Percentiles rank a stretch among this genome's conserved stretches.
Evolutionary conservation across 1,140 invertebrate genomes (phyloP).

Genomic region (Glomeris maerens): DNA sequence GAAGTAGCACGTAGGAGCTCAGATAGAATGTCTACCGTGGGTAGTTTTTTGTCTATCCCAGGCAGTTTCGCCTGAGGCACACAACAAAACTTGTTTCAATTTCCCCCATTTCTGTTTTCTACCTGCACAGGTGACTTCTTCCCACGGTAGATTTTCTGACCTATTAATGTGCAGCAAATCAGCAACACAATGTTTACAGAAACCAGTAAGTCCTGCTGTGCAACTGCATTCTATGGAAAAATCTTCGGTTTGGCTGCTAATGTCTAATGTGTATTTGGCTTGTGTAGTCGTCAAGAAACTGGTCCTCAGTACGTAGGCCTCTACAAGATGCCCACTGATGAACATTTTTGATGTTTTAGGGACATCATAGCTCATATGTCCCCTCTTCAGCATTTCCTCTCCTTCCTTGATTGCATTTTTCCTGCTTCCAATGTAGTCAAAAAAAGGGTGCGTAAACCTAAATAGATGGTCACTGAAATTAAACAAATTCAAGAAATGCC

Average conservation of each 20-base stretch:
- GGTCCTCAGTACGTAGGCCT: not conserved
- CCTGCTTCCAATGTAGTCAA: not conserved
- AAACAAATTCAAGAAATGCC: no score
- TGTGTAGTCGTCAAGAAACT: not conserved
- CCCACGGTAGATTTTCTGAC: no score
- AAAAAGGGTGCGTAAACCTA: no score
- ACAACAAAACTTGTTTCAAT: no score
- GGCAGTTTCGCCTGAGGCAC: no score
- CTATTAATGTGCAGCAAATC: no score
- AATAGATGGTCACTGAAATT: no score
- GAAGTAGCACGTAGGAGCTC: no score
- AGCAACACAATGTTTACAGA: not conserved
- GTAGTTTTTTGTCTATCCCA: no score
- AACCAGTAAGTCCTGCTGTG: not conserved
- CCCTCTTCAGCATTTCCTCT: not conserved
- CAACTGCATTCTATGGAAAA: not conserved
- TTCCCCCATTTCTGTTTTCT: no score
- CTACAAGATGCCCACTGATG: not conserved
- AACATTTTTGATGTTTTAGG: not conserved
- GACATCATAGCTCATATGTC: slow-evolving; percentile 1
- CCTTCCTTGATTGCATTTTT: not conserved
- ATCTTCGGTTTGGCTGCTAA: not conserved
- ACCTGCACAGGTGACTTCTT: no score
- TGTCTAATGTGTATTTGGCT: not conserved
- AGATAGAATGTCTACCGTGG: no score